Percentiles rank a stretch among this genome's conserved stretches.
Conservation (phyloP, 92 coral and sea anemone genomes). For the Parazoanthus swiftii region DNA sequence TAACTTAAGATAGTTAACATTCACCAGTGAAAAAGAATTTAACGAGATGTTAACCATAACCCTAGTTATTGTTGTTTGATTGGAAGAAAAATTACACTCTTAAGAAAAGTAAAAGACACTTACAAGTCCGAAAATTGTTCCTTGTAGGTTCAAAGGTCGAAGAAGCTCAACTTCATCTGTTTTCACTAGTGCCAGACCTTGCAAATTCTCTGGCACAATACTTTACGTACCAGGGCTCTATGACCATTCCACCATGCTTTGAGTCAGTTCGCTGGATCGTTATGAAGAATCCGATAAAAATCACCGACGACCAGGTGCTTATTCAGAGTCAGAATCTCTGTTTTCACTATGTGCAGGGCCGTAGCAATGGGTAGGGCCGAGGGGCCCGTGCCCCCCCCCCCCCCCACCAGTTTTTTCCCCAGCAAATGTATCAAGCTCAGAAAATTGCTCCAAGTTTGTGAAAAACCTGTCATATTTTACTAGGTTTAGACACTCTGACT, state of each 20-base stretch:
- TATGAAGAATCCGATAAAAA: slow-evolving; percentile 52
- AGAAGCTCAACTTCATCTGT: slow-evolving; percentile 7
- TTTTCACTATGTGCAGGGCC: too few relatives aligned
- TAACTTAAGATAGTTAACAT: too few relatives aligned
- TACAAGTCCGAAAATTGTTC: background rate
- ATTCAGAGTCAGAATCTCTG: background rate
- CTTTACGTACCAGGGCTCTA: slow-evolving; percentile 56
- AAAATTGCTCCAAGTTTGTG: too few relatives aligned
- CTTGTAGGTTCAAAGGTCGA: background rate
- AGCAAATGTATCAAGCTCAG: too few relatives aligned
- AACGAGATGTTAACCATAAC: too few relatives aligned
- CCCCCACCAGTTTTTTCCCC: too few relatives aligned
- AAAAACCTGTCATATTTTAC: too few relatives aligned
- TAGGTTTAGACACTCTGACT: too few relatives aligned
- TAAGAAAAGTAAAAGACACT: background rate
- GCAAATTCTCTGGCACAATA: slow-evolving; percentile 34
- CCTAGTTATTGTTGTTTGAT: too few relatives aligned
- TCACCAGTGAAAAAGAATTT: too few relatives aligned
- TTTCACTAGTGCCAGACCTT: slow-evolving; percentile 2
- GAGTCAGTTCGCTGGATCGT: slow-evolving; percentile 61
- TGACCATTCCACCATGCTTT: slow-evolving; percentile 55
- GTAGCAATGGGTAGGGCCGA: too few relatives aligned
- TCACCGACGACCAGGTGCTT: slow-evolving; percentile 51
- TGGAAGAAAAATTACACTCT: background rate
- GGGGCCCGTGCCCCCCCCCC: too few relatives aligned